phyloP scores from a whole-genome alignment of 2,113 vertebrate genomes.

The Poeciliopsis retropinna region DNA sequence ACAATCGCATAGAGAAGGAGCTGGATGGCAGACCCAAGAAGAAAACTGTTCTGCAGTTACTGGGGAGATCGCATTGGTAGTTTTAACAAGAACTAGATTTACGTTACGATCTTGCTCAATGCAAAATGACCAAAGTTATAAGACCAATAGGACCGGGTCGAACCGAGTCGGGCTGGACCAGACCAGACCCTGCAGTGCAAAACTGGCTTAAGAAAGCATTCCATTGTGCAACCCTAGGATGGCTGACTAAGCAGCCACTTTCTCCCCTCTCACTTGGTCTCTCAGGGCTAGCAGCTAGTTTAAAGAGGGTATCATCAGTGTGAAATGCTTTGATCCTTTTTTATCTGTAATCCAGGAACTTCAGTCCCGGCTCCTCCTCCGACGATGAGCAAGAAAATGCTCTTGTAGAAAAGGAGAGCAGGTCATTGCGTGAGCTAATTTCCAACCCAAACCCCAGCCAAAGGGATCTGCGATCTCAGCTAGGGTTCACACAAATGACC shows the following conservation, averaged over 20 bases:
- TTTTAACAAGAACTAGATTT: no score
- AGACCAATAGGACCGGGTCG: no score
- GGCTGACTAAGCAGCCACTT: constrained; percentile 54
- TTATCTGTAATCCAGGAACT: constrained; percentile 74
- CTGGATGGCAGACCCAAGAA: no score
- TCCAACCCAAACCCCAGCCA: constrained; percentile 72
- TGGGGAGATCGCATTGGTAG: no score
- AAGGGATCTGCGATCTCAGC: constrained; percentile 29
- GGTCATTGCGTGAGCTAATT: constrained; percentile 71
- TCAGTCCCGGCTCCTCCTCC: constrained; percentile 62
- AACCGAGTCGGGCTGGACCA: no score
- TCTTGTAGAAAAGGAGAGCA: constrained; percentile 70
- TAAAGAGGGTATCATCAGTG: constrained; percentile 55
- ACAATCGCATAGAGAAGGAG: no score
- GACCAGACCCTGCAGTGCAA: no score
- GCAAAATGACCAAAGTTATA: no score
- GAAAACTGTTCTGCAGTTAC: no score
- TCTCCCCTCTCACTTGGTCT: constrained; percentile 19
- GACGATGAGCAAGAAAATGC: constrained; percentile 61
- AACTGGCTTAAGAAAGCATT: constrained; percentile 12
- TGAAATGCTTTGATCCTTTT: constrained; percentile 37
- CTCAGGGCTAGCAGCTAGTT: constrained; percentile 8
- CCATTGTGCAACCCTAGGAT: constrained; percentile 2
- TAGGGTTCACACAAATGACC: neutral
- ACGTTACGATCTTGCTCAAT: no score